phyloP scores from a whole-genome alignment of 1,140 invertebrate genomes.

The Penaeus vannamei region DNA sequence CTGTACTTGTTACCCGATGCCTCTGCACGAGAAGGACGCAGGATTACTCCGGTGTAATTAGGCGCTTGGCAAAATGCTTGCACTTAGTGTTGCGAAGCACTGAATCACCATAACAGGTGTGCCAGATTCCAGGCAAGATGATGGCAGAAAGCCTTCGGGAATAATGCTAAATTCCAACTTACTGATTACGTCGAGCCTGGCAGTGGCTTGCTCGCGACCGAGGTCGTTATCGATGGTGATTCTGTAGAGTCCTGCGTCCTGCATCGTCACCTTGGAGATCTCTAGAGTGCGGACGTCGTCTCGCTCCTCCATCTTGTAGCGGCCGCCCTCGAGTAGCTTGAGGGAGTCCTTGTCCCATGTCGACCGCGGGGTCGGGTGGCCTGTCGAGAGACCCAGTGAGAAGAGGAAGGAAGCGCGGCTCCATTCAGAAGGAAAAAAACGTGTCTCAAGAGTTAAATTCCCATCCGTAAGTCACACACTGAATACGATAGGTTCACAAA shows the following conservation, averaged over 20 bases:
- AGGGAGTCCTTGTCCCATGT: constrained; percentile 86
- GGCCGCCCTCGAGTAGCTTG: constrained; percentile 74
- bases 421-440: too few relatives aligned
- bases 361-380: constrained; percentile 69
- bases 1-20: constrained; percentile 65
- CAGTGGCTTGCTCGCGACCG: constrained; percentile 84
- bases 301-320: constrained; percentile 81
- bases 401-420: too few relatives aligned
- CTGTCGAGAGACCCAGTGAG: neutral
- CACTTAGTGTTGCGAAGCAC: neutral
- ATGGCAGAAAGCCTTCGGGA: neutral
- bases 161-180: constrained; percentile 68
- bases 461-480: too few relatives aligned
- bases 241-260: constrained; percentile 86
- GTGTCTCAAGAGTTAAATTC: too few relatives aligned
- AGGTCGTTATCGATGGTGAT: constrained; percentile 86
- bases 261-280: constrained; percentile 82
- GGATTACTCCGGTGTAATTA: neutral
- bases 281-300: constrained; percentile 84
- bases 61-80: neutral
- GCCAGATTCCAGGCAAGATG: neutral
- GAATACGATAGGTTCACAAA: too few relatives aligned
- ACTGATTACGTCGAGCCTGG: constrained; percentile 84
- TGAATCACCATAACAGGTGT: too few relatives aligned
- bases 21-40: constrained; percentile 43